Conservation (phyloP, 2,888 invertebrate species). For the Aphodius sticticus region DNA sequence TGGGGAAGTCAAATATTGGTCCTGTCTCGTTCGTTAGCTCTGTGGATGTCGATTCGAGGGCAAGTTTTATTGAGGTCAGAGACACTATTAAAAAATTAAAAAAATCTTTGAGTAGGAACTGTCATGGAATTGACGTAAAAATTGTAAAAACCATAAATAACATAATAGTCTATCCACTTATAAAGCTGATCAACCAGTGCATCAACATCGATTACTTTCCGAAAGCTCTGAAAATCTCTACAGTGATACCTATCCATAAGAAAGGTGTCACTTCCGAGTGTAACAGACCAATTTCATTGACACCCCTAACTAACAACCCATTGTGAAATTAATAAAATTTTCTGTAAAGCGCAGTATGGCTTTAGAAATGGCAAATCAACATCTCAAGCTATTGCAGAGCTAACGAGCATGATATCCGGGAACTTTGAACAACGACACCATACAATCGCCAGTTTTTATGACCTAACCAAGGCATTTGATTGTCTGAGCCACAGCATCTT, state of each 20-base stretch:
- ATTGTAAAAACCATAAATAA: not conserved
- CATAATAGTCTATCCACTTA: not conserved
- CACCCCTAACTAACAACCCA: not conserved
- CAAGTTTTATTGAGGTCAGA: not conserved
- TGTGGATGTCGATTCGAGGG: not conserved
- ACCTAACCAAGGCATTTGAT: not conserved
- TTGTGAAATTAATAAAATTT: not conserved
- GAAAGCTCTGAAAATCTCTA: not conserved
- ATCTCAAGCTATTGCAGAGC: not conserved
- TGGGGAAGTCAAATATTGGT: not conserved
- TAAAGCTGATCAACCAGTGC: not conserved
- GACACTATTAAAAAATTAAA: not conserved
- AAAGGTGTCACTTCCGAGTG: not conserved
- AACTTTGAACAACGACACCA: not conserved
- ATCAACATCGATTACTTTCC: not conserved
- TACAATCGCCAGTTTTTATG: not conserved
- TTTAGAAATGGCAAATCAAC: not conserved
- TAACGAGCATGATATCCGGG: not conserved
- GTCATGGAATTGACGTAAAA: not conserved
- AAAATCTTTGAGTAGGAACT: too few species aligned
- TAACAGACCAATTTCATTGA: not conserved
- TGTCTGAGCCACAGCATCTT: not conserved
- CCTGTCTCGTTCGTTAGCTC: not conserved
- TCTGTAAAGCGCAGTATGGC: not conserved
- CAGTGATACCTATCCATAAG: not conserved